phyloP scores from a whole-genome alignment of 2,888 invertebrate genomes.

The Hirtodrosophila alboralis region DNA sequence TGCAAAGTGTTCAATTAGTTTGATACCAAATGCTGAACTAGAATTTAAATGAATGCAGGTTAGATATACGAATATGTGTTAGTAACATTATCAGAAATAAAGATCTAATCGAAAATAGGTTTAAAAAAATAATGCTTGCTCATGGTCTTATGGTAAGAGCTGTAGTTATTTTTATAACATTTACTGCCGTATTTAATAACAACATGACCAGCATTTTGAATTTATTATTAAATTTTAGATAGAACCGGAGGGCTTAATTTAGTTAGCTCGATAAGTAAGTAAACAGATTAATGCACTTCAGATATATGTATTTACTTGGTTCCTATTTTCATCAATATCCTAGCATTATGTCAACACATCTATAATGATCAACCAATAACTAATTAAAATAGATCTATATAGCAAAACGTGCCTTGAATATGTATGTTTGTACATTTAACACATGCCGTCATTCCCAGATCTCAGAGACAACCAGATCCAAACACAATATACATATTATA shows the following conservation, averaged over 20 bases:
- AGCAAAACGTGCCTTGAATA: slow-evolving; percentile 23
- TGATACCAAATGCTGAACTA: background rate
- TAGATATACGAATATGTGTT: background rate
- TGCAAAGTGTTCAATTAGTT: background rate
- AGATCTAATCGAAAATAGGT: slow-evolving; percentile 35
- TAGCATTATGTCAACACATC: background rate
- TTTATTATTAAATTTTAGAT: slow-evolving; percentile 16
- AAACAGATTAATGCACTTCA: slow-evolving; percentile 26
- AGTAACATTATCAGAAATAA: slow-evolving; percentile 31
- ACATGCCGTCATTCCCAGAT: slow-evolving; percentile 24
- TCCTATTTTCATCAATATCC: no score
- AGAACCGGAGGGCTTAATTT: slow-evolving; percentile 2
- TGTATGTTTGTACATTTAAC: background rate
- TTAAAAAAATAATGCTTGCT: slow-evolving; percentile 17
- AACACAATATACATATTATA: background rate
- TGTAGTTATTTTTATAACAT: background rate
- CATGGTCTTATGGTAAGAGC: slow-evolving; percentile 22
- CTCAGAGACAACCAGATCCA: background rate
- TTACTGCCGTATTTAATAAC: slow-evolving; percentile 21
- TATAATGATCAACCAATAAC: slow-evolving; percentile 9
- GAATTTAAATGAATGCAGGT: slow-evolving; percentile 7
- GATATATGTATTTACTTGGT: background rate
- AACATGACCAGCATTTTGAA: slow-evolving; percentile 41
- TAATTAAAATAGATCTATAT: slow-evolving; percentile 10
- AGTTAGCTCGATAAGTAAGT: background rate